phyloP scores from a whole-genome alignment of 2,797 vertebrate genomes.

The Clarias fuscus region DNA sequence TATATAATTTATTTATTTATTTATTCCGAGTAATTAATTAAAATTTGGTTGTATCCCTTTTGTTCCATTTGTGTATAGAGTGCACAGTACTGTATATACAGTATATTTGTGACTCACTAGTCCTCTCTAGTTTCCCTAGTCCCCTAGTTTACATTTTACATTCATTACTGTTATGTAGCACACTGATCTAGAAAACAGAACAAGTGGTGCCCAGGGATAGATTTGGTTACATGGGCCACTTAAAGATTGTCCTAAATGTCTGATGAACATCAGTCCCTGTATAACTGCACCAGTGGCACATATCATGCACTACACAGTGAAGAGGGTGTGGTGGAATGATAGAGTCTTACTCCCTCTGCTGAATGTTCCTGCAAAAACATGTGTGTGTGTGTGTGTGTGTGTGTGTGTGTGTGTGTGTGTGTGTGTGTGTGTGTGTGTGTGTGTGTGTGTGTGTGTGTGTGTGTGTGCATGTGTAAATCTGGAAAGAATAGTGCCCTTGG shows the following conservation, averaged over 20 bases:
- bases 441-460: conserved; percentile 11
- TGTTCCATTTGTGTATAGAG: not conserved
- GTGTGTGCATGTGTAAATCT: conserved; percentile 1
- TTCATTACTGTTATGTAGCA: not conserved
- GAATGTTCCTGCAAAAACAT: conserved; percentile 29
- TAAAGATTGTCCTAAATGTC: not conserved
- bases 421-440: conserved; percentile 16
- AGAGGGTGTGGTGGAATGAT: conserved; percentile 14
- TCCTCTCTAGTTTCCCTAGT: not conserved
- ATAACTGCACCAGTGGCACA: not conserved
- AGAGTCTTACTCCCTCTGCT: conserved; percentile 67
- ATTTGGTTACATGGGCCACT: not conserved
- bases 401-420: conserved; percentile 15
- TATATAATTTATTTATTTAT: not conserved
- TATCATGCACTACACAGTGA: not conserved
- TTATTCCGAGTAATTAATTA: not conserved
- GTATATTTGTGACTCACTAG: not conserved
- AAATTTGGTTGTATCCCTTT: not conserved
- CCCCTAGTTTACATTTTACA: not conserved
- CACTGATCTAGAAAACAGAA: not conserved
- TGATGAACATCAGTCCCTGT: not conserved
- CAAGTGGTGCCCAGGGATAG: not conserved
- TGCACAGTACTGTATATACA: not conserved
- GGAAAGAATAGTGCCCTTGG: conserved; percentile 12
- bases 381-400: not conserved